Evolutionary conservation across 2,797 vertebrate species (phyloP).

Genomic region (Microctenopoma lineatum): DNA sequence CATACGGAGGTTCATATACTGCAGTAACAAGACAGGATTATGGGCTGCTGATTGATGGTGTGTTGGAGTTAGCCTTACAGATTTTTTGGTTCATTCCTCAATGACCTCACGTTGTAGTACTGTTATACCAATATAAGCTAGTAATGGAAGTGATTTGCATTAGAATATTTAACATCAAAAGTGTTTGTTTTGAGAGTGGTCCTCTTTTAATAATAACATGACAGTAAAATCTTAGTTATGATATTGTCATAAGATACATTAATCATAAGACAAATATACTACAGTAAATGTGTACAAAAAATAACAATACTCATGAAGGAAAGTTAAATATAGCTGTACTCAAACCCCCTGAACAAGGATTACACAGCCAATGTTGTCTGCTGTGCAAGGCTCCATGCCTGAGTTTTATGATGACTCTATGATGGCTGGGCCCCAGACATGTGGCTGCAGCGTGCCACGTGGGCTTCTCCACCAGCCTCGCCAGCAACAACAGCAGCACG

Average conservation of each 20-base stretch:
- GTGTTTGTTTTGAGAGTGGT: background rate
- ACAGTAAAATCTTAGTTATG: background rate
- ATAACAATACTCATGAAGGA: background rate
- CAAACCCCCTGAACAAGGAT: conserved; percentile 14
- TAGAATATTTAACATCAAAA: conserved; percentile 46
- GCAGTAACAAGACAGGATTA: conserved; percentile 36
- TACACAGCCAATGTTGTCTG: conserved; percentile 28
- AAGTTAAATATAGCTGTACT: conserved; percentile 22
- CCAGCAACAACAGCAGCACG: conserved; percentile 55
- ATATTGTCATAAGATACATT: no score
- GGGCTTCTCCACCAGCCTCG: conserved; percentile 52
- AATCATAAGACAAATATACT: background rate
- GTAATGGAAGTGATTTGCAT: conserved; percentile 47
- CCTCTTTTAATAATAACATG: background rate
- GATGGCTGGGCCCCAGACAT: conserved; percentile 66
- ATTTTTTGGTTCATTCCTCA: conserved; percentile 68
- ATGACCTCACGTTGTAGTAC: conserved; percentile 57
- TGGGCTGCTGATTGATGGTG: conserved; percentile 58
- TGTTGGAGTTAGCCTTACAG: conserved; percentile 72
- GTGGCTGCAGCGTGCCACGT: conserved; percentile 65
- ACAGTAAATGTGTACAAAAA: background rate
- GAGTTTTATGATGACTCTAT: conserved; percentile 57
- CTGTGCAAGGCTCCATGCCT: conserved; percentile 44
- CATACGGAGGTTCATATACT: conserved; percentile 42
- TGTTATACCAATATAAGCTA: conserved; percentile 31